A percentile compares a stretch with the other conserved stretches of the same genome.
phyloP scores from a whole-genome alignment of 2,797 vertebrate genomes.

The Galagoides demidoff region DNA sequence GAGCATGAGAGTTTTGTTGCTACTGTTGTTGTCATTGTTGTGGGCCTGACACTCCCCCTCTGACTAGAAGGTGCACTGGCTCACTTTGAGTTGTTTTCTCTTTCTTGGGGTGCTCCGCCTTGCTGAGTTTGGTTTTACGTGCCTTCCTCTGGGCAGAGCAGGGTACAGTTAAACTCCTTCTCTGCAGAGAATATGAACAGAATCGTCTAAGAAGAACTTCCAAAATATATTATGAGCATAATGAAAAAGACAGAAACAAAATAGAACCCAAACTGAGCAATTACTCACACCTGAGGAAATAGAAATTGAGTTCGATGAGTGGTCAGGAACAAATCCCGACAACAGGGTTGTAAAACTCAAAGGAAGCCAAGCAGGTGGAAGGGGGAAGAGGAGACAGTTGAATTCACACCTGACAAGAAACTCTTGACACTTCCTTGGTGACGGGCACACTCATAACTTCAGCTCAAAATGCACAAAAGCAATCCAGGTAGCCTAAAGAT shows the following conservation, averaged over 20 bases:
- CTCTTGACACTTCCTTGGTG: too few relatives aligned
- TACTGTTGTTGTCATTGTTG: neutral
- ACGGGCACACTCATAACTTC: too few relatives aligned
- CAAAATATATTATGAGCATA: neutral
- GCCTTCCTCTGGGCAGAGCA: neutral
- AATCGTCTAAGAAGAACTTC: neutral
- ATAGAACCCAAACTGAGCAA: neutral
- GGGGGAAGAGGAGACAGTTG: too few relatives aligned
- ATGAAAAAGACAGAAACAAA: neutral
- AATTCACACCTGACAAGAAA: too few relatives aligned
- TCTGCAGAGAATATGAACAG: neutral
- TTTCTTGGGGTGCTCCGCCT: neutral
- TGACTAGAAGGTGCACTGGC: neutral
- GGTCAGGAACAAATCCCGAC: neutral
- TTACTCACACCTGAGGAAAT: neutral
- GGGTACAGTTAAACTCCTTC: neutral
- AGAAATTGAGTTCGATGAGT: neutral
- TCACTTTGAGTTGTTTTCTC: neutral
- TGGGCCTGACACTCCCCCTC: neutral
- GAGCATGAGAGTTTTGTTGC: neutral
- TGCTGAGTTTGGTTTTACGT: neutral
- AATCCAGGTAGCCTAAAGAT: too few relatives aligned
- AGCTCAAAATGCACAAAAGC: too few relatives aligned
- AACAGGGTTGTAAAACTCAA: too few relatives aligned
- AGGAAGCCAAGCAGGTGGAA: too few relatives aligned